Percentiles rank a stretch among this genome's conserved stretches.
phyloP scores from a whole-genome alignment of 2,113 vertebrate genomes.

The Microtus ochrogaster region DNA sequence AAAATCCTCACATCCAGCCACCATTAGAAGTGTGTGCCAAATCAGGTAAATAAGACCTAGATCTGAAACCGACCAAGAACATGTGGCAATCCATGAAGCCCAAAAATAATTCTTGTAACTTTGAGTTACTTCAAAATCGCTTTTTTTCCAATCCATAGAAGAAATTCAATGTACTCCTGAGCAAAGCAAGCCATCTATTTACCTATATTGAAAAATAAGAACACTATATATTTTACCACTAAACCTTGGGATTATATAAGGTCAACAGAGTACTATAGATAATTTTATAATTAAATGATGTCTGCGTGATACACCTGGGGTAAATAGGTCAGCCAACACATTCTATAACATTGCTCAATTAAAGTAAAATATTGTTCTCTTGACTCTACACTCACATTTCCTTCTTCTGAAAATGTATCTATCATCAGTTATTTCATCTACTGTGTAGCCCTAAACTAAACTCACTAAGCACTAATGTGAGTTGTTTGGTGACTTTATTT shows the following conservation, averaged over 20 bases:
- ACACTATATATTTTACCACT: not conserved
- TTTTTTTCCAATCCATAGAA: not conserved
- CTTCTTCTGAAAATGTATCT: not conserved
- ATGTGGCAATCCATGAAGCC: not conserved
- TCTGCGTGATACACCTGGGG: not conserved
- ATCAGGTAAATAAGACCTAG: constrained; percentile 41
- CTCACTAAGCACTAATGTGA: not conserved
- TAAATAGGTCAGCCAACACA: not conserved
- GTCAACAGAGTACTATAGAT: not conserved
- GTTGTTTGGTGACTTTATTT: not conserved
- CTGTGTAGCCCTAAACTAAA: not conserved
- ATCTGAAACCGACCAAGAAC: constrained; percentile 29
- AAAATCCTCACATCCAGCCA: not conserved
- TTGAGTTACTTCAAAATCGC: constrained; percentile 15
- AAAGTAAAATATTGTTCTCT: not conserved
- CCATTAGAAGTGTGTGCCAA: constrained; percentile 47
- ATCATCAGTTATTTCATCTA: not conserved
- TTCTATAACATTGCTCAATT: not conserved
- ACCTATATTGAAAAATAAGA: not conserved
- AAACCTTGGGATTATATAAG: not conserved
- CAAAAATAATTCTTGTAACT: not conserved
- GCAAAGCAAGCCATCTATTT: not conserved
- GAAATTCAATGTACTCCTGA: not conserved
- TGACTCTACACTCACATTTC: not conserved
- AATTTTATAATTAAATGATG: not conserved